These are phyloP conservation scores for Drosophila truncata DNA, from an alignment of 1,140 invertebrate species.

Conservation along the genomic window DNA sequence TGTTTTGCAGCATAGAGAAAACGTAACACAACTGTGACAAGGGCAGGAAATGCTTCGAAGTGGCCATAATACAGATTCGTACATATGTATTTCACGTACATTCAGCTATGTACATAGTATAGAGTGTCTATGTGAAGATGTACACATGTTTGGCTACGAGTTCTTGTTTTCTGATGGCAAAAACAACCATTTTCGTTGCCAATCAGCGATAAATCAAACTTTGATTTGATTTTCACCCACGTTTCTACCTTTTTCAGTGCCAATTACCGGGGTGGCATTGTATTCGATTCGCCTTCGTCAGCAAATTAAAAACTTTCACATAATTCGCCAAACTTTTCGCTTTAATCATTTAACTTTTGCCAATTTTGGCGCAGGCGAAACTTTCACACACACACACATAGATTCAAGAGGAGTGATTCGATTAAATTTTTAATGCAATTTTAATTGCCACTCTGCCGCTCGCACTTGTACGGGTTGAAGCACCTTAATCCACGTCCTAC, in stretches of 20 bases:
- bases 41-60: constrained; percentile 41
- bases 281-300: constrained; percentile 12
- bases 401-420: constrained; percentile 16
- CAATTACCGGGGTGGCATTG: constrained; percentile 28
- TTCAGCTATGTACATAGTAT: constrained; percentile 25
- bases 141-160: constrained; percentile 17
- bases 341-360: constrained; percentile 55
- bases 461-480: constrained; percentile 61
- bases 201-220: constrained; percentile 46
- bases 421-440: constrained; percentile 68
- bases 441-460: constrained; percentile 38
- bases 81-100: constrained; percentile 1
- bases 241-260: constrained; percentile 33
- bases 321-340: constrained; percentile 32
- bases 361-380: constrained; percentile 43
- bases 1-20: constrained; percentile 27
- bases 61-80: constrained; percentile 26
- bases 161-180: constrained; percentile 36
- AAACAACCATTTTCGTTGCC: constrained; percentile 40
- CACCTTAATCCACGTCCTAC: constrained; percentile 57
- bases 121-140: constrained; percentile 32
- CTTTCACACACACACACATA: constrained; percentile 35
- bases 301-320: constrained; percentile 49
- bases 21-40: constrained; percentile 37
- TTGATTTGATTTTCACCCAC: constrained; percentile 41